Evolutionary conservation across 2,888 invertebrate genomes (phyloP).

Genomic region (Cataglyphis altisquamis): DNA sequence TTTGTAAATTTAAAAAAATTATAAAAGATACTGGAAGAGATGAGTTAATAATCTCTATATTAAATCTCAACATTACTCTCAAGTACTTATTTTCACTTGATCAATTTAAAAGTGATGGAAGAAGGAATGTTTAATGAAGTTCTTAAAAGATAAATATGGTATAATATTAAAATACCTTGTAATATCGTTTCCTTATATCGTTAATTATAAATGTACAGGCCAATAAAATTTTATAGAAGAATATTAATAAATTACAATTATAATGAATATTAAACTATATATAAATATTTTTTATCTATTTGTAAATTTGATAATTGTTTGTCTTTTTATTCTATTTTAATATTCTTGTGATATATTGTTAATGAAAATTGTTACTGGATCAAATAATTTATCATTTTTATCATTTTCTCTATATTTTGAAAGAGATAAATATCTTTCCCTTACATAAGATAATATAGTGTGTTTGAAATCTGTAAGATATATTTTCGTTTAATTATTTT

Average conservation of each 20-base stretch:
- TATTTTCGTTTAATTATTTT: conserved; percentile 16
- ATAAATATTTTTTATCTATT: background rate
- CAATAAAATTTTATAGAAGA: background rate
- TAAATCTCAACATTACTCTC: background rate
- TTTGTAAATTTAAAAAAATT: background rate
- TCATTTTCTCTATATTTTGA: background rate
- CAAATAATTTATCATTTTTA: background rate
- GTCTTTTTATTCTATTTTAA: background rate
- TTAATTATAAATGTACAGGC: background rate
- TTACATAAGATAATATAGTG: background rate
- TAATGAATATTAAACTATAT: background rate
- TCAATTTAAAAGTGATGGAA: background rate
- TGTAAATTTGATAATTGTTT: background rate
- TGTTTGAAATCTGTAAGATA: background rate
- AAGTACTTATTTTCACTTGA: background rate
- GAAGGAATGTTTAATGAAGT: background rate
- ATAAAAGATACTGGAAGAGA: background rate
- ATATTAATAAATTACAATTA: background rate
- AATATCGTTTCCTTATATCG: background rate
- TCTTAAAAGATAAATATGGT: background rate
- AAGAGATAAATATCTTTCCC: conserved; percentile 14
- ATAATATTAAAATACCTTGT: background rate
- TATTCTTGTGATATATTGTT: background rate
- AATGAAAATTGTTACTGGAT: background rate
- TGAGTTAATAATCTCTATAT: background rate